phyloP scores from a whole-genome alignment of 2,113 vertebrate genomes.

The Protomyctophum bolini region DNA sequence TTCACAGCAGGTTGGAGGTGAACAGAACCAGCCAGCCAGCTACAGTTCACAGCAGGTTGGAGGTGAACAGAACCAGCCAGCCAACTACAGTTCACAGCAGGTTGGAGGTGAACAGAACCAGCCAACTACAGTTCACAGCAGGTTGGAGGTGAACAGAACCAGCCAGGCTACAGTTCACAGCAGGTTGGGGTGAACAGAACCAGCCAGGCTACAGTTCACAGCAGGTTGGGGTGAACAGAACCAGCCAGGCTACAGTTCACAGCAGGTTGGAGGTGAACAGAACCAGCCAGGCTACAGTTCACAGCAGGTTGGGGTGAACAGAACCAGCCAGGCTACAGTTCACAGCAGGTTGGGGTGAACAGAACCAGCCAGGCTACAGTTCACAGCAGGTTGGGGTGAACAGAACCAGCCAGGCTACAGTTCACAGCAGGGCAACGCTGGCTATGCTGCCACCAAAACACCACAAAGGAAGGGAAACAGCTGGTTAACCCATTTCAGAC shows the following conservation, averaged over 20 bases:
- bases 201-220: neutral
- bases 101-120: too few species aligned
- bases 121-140: neutral
- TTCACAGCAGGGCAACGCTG: neutral
- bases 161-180: constrained; percentile 1
- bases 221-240: neutral
- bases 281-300: neutral
- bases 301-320: neutral
- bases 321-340: neutral
- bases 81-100: neutral
- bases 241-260: neutral
- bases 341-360: neutral
- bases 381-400: neutral
- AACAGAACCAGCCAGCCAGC: neutral
- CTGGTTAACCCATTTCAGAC: too few species aligned
- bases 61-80: too few species aligned
- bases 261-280: neutral
- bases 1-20: neutral
- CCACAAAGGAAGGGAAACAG: constrained; percentile 25
- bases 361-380: neutral
- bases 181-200: neutral
- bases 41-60: neutral
- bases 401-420: neutral
- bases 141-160: too few species aligned
- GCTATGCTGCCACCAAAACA: constrained; percentile 12